Conservation (phyloP, 2,888 invertebrate genomes). For the Prostheceraeus crozeri region DNA sequence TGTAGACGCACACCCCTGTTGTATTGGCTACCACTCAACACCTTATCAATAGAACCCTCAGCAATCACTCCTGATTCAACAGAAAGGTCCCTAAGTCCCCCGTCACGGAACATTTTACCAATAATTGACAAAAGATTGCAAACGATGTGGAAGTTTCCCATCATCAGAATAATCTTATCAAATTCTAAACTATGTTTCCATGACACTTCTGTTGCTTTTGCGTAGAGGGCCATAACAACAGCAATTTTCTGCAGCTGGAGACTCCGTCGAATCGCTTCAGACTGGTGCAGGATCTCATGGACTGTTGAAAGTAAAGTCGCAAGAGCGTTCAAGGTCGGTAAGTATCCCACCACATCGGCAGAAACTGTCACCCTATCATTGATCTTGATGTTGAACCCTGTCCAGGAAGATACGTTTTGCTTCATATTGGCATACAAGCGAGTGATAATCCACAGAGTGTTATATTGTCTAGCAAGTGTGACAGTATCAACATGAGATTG, state of each 20-base stretch:
- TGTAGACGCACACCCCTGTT: conserved; percentile 37
- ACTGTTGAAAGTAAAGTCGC: conserved; percentile 41
- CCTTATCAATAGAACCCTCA: conserved; percentile 40
- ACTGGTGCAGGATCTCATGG: conserved; percentile 38
- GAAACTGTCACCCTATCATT: conserved; percentile 21
- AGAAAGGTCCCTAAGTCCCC: conserved; percentile 40
- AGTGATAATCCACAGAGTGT: neutral
- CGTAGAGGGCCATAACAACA: conserved; percentile 40
- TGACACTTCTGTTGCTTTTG: conserved; percentile 39
- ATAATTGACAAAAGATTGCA: conserved; percentile 37
- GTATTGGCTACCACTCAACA: conserved; percentile 38
- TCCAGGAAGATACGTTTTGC: conserved; percentile 39
- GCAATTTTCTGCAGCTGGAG: conserved; percentile 38
- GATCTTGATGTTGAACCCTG: conserved; percentile 40
- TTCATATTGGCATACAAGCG: neutral
- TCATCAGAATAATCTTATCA: conserved; percentile 32
- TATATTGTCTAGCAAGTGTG: neutral
- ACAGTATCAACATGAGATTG: neutral
- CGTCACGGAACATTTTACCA: conserved; percentile 42
- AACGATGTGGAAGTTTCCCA: conserved; percentile 41
- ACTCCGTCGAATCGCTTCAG: conserved; percentile 33
- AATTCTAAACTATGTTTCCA: conserved; percentile 37
- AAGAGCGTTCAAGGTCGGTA: conserved; percentile 40
- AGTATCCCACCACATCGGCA: conserved; percentile 37
- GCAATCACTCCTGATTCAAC: conserved; percentile 42